A percentile compares a stretch with the other conserved stretches of the same genome.
These are phyloP conservation scores for Pseudorhiza aurosa DNA, from an alignment of 30 jellyfish, hydroid and myxozoan genomes.

Conservation along the genomic window DNA sequence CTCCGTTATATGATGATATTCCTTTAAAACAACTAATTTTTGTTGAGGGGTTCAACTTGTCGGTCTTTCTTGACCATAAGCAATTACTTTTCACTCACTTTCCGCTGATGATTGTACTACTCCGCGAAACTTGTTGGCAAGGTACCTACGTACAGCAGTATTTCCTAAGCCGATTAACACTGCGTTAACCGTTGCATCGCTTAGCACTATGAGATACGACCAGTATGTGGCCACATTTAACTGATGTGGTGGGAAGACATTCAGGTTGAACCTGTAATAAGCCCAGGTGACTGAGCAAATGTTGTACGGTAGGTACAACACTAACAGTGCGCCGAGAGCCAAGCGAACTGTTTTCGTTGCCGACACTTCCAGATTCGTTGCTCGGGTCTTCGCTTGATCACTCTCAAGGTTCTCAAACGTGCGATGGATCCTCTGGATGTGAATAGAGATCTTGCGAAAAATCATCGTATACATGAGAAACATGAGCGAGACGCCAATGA, in stretches of 20 bases:
- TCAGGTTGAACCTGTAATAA: conserved; percentile 6
- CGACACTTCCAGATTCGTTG: conserved; percentile 32
- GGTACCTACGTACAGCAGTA: conserved; percentile 12
- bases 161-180: conserved; percentile 41
- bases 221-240: not conserved
- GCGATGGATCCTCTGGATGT: not conserved
- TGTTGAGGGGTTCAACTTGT: too few relatives aligned
- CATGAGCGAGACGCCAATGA: conserved; percentile 1
- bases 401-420: not conserved
- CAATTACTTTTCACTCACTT: too few relatives aligned
- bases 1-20: too few relatives aligned
- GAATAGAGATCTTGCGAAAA: conserved; percentile 8
- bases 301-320: conserved; percentile 41
- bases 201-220: conserved; percentile 1
- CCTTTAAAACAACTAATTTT: too few relatives aligned
- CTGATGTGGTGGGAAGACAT: not conserved
- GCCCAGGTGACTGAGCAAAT: conserved; percentile 4
- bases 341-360: conserved; percentile 55
- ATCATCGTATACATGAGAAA: conserved; percentile 5
- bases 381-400: conserved; percentile 5
- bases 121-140: not conserved
- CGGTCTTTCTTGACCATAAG: too few relatives aligned
- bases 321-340: conserved; percentile 29
- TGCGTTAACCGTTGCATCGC: conserved; percentile 52
- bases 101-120: too few relatives aligned